Conservation (phyloP, 1,140 invertebrate genomes). For the Drosophila simulans region DNA sequence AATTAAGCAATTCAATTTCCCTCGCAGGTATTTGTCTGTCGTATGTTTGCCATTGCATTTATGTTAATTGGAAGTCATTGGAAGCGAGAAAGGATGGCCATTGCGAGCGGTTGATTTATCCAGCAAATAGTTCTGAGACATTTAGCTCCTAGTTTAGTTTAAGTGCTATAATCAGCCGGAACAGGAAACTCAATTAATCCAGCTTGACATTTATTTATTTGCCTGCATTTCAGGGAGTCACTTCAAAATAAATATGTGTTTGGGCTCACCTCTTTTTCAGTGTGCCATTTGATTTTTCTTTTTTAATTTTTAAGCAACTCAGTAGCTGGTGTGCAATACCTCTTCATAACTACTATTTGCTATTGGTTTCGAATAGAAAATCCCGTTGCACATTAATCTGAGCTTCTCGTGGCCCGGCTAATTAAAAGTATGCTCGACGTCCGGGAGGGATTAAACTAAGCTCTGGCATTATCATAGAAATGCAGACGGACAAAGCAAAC, state of each 20-base stretch:
- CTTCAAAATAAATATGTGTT: no score
- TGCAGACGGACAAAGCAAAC: conserved; percentile 31
- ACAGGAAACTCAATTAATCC: conserved; percentile 15
- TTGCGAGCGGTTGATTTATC: background rate
- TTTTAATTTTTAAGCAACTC: background rate
- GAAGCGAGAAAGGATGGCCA: conserved; percentile 30
- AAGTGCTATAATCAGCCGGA: conserved; percentile 14
- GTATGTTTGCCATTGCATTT: conserved; percentile 62
- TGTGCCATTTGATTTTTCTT: no score
- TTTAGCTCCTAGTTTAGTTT: background rate
- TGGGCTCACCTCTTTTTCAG: no score
- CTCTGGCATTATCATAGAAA: conserved; percentile 34
- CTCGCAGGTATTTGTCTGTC: conserved; percentile 38
- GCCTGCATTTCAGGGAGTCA: background rate
- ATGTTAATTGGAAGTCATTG: conserved; percentile 59
- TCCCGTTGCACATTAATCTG: background rate
- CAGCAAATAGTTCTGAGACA: conserved; percentile 12
- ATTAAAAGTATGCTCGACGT: conserved; percentile 18
- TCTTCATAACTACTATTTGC: background rate
- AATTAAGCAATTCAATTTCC: conserved; percentile 78
- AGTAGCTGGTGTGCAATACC: background rate
- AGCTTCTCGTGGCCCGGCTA: conserved; percentile 19
- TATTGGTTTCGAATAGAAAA: conserved; percentile 5
- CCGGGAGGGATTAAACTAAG: conserved; percentile 12
- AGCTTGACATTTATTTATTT: conserved; percentile 2